Evolutionary conservation across 2,113 vertebrate genomes (phyloP).

Genomic region (Reinhardtius hippoglossoides): DNA sequence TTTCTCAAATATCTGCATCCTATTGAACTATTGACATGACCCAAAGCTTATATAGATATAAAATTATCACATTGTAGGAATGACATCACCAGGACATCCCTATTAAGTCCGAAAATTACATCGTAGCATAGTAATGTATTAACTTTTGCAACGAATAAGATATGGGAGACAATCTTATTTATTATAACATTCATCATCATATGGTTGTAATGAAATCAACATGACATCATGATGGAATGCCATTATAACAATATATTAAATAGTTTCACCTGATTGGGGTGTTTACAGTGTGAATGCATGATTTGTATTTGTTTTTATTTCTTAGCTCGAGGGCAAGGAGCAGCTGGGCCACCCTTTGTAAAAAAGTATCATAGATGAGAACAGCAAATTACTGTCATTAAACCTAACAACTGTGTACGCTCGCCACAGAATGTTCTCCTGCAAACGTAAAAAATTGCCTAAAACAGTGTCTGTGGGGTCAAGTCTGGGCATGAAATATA

Average conservation of each 20-base stretch:
- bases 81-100: too few relatives aligned
- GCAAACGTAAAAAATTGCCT: slow-evolving; percentile 36
- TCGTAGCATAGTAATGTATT: too few relatives aligned
- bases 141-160: too few relatives aligned
- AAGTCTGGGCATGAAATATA: slow-evolving; percentile 40
- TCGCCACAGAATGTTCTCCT: slow-evolving; percentile 53
- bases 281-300: neutral
- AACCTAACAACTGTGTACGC: slow-evolving; percentile 46
- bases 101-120: too few relatives aligned
- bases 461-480: slow-evolving; percentile 17
- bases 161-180: too few relatives aligned
- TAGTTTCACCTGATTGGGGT: too few relatives aligned
- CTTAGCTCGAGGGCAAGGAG: slow-evolving; percentile 43
- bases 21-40: too few relatives aligned
- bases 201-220: neutral
- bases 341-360: slow-evolving; percentile 44
- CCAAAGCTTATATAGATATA: too few relatives aligned
- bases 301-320: slow-evolving; percentile 17
- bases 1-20: too few relatives aligned
- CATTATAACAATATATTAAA: too few relatives aligned
- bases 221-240: too few relatives aligned
- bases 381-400: slow-evolving; percentile 68
- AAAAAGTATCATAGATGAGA: slow-evolving; percentile 54
- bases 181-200: neutral
- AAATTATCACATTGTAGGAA: too few relatives aligned